Evolutionary conservation across 2,797 vertebrate genomes (phyloP).

Genomic region (Spheniscus humboldti): DNA sequence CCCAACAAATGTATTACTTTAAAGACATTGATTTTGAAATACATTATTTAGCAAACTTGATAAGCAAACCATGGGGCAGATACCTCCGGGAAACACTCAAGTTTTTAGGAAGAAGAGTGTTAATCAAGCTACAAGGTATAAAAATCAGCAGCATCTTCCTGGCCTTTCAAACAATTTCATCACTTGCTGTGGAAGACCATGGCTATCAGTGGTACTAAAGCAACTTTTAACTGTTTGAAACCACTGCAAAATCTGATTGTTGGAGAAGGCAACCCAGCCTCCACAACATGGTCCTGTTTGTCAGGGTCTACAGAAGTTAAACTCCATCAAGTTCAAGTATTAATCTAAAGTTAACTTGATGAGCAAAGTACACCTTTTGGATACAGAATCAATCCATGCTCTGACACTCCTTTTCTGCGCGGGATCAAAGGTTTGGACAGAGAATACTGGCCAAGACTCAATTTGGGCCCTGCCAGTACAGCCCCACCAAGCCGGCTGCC

Average conservation of each 20-base stretch:
- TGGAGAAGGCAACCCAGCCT: background rate
- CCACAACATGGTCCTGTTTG: background rate
- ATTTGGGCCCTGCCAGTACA: accelerated
- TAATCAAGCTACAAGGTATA: background rate
- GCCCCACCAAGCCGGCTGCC: background rate
- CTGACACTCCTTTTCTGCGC: background rate
- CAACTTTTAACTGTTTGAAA: background rate
- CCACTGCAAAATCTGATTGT: background rate
- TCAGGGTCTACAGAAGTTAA: background rate
- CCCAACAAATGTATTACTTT: background rate
- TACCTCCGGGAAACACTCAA: background rate
- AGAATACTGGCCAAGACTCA: background rate
- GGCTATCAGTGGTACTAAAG: background rate
- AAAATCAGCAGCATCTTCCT: background rate
- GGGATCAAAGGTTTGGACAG: background rate
- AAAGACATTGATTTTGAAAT: background rate
- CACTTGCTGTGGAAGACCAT: background rate
- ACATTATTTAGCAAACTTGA: background rate
- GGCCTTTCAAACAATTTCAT: background rate
- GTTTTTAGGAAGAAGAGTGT: background rate
- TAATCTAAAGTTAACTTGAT: background rate
- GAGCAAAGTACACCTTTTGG: background rate
- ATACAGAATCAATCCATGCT: background rate
- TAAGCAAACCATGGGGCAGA: background rate
- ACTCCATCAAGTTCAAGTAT: background rate